These are phyloP conservation scores for Leptatherina wallacei DNA, from an alignment of 2,797 vertebrate genomes.

Conservation along the genomic window DNA sequence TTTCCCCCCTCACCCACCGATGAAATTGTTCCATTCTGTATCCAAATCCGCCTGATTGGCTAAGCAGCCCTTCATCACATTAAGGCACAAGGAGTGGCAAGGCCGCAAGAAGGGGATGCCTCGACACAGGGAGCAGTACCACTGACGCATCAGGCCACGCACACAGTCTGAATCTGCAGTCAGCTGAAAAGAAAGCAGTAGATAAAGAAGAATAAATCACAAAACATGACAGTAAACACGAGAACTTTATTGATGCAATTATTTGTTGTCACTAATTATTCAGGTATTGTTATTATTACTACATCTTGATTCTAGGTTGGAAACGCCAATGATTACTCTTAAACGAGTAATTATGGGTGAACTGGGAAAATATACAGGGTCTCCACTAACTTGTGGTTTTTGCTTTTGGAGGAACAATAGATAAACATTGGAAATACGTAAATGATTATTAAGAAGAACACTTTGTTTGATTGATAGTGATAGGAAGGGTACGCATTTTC, in stretches of 20 bases:
- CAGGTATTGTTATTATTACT: neutral
- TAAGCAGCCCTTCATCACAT: slow-evolving; percentile 91
- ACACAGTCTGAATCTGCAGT: slow-evolving; percentile 81
- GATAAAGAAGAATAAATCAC: neutral
- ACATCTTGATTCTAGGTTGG: neutral
- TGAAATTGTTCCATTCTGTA: slow-evolving; percentile 89
- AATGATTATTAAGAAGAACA: neutral
- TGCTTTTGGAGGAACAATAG: neutral
- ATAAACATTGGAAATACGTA: neutral
- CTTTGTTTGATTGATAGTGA: neutral
- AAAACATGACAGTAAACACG: neutral
- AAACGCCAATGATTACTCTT: neutral
- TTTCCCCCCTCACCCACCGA: slow-evolving; percentile 82
- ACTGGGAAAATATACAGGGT: neutral
- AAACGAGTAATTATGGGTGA: neutral
- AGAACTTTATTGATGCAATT: neutral
- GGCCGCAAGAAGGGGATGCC: slow-evolving; percentile 86
- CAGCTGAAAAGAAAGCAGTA: slow-evolving; percentile 61
- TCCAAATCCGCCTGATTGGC: slow-evolving; percentile 88
- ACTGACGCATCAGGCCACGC: slow-evolving; percentile 90
- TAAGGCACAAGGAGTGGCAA: slow-evolving; percentile 89
- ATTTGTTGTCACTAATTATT: neutral
- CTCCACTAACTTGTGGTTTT: neutral
- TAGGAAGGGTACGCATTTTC: neutral
- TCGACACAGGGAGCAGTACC: slow-evolving; percentile 89